These are phyloP conservation scores for Bombus superbus DNA, from an alignment of 1,140 invertebrate genomes.

Conservation along the genomic window DNA sequence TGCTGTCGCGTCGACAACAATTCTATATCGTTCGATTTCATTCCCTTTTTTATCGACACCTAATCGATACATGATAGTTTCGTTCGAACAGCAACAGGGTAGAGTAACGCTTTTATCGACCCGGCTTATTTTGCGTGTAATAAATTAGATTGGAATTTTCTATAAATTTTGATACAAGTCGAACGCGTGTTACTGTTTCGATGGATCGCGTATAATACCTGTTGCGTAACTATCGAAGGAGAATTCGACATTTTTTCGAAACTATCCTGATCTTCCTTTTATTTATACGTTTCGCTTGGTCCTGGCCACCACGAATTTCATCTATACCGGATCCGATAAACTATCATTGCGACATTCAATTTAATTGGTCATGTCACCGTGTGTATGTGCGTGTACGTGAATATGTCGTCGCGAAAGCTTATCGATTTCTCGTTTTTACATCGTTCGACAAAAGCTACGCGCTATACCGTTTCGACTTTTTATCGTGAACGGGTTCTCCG, in stretches of 20 bases:
- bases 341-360: not conserved
- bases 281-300: not conserved
- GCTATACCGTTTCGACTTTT: not conserved
- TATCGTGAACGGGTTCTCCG: not conserved
- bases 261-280: not conserved
- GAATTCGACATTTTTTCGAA: not conserved
- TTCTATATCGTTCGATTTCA: not conserved
- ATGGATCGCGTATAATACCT: not conserved
- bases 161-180: not conserved
- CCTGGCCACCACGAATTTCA: too few species aligned
- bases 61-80: not conserved
- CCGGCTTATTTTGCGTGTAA: not conserved
- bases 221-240: not conserved
- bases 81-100: rapidly evolving
- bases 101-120: not conserved
- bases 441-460: not conserved
- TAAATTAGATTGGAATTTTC: conserved; percentile 8
- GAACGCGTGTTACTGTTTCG: too few species aligned
- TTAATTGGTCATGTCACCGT: too few species aligned
- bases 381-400: not conserved
- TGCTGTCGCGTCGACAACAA: not conserved
- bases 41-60: not conserved
- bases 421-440: not conserved
- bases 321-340: not conserved
- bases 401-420: not conserved